Evolutionary conservation across 2,888 invertebrate species (phyloP), one percentile per base, ranked within the genome.

Genomic region (Cryptus armator): DNA sequence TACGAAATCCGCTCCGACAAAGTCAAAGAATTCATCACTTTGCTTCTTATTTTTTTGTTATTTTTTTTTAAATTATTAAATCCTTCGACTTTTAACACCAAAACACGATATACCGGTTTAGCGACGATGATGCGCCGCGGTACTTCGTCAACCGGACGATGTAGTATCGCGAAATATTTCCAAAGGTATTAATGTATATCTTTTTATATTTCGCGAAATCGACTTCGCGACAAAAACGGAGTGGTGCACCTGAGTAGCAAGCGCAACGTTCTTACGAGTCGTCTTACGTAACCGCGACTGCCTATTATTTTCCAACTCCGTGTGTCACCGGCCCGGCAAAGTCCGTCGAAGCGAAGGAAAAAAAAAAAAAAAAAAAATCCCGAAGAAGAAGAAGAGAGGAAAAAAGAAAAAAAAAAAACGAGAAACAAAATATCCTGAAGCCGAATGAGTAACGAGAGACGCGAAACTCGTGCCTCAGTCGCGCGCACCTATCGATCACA

Each of bases 291-390:
- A 92, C 87, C 81, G 46, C 29, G 81, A 56, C 78, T 64, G 81
- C 83, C 89, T 90, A 90, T 91, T 91, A 92, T 92, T 91, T 91
- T 90, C 87, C 88, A 71, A 88, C 88, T 88, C 87, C 87, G 86
- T 88, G 86, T 88, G 89, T 90, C 89, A 89, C 88, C 88, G 89
- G 87, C 88, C 82, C 86, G 88, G 89, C 88, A 89, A 87, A 72
- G 70, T 76, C 85, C 87, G 86, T 70, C 87, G 81, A 75, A 82
- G 86, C 86, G 86, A 75, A 43, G 80, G 67, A 59, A 76, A 81
- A 71, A 70, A 70, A 48, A 59, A 3, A n/a, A n/a, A n/a, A n/a
- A n/a, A n/a, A n/a, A n/a, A n/a, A n/a, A n/a, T 6, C 37, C 6
- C 37, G 37, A 62, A 9, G 24, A 59, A 48, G 10, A 14, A 64